Percentiles rank a stretch among this genome's conserved stretches.
These are phyloP conservation scores for Yponomeuta plumbellus DNA, from an alignment of 2,888 invertebrate genomes.

Conservation along the genomic window DNA sequence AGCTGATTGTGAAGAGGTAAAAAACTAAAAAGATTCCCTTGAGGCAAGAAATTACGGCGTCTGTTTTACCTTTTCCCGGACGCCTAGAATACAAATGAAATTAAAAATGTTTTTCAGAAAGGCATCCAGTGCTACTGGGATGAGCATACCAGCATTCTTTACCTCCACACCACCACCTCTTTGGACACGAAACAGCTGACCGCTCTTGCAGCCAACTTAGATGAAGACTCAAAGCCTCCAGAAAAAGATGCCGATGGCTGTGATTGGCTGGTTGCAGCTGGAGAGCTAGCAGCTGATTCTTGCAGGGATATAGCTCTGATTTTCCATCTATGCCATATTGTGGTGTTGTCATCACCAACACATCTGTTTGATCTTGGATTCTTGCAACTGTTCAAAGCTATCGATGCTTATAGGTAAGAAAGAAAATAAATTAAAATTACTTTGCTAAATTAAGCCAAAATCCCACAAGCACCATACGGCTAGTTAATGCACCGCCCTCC, in stretches of 20 bases:
- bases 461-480: too few relatives aligned
- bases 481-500: too few relatives aligned
- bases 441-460: too few relatives aligned
- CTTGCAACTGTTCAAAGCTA: conserved; percentile 86
- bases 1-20: conserved; percentile 60
- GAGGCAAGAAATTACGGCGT: too few relatives aligned
- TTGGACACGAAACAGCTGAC: conserved; percentile 56
- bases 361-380: conserved; percentile 86
- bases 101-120: conserved; percentile 46
- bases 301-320: conserved; percentile 85
- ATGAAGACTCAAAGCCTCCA: conserved; percentile 51
- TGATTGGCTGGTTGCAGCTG: conserved; percentile 80
- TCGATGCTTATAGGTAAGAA: conserved; percentile 84
- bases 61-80: too few relatives aligned
- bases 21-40: conserved; percentile 17
- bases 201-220: conserved; percentile 44
- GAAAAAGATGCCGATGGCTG: conserved; percentile 62
- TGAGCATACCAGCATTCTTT: conserved; percentile 64
- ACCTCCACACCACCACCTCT: conserved; percentile 72
- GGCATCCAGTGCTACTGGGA: conserved; percentile 78
- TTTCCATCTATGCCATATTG: conserved; percentile 88
- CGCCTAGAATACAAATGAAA: neutral
- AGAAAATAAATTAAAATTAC: too few relatives aligned
- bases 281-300: conserved; percentile 62
- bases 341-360: conserved; percentile 71